phyloP scores from a whole-genome alignment of 2,113 vertebrate genomes.

The Podarcis cretensis region DNA sequence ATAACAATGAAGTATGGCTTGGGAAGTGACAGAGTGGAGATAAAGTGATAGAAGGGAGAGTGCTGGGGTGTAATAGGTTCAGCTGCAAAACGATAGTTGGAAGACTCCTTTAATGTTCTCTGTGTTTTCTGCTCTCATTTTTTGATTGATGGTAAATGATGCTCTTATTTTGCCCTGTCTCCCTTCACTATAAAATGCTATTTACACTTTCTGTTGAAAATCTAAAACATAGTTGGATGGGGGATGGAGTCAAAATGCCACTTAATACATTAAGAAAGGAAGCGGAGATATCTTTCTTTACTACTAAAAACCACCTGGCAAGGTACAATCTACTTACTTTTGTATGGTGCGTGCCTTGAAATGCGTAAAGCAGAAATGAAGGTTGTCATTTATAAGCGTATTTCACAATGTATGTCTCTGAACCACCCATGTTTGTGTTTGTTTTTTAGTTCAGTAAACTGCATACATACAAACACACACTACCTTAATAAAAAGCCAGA shows the following conservation, averaged over 20 bases:
- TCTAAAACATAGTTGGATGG: not conserved
- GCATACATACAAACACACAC: not conserved
- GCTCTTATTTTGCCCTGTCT: not conserved
- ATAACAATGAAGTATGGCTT: slow-evolving; percentile 20
- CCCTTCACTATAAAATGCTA: not conserved
- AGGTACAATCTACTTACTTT: fast-evolving
- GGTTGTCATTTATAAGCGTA: slow-evolving; percentile 19
- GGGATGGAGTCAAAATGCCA: not conserved
- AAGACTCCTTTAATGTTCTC: slow-evolving; percentile 3
- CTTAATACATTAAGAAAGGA: not conserved
- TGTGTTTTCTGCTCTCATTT: not conserved
- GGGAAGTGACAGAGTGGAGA: slow-evolving; percentile 22
- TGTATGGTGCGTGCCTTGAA: not conserved
- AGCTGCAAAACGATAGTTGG: slow-evolving; percentile 3
- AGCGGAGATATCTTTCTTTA: not conserved
- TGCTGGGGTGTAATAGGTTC: slow-evolving; percentile 6
- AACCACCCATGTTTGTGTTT: not conserved
- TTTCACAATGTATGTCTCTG: not conserved
- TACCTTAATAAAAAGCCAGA: not conserved
- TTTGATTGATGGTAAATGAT: not conserved
- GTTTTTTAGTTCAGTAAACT: not conserved
- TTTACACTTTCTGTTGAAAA: not conserved
- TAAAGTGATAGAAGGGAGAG: not conserved
- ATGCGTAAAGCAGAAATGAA: slow-evolving; percentile 26
- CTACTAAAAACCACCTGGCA: not conserved